A percentile compares a stretch with the other conserved stretches of the same genome.
These are phyloP conservation scores for Cichlasoma orientale DNA, from an alignment of 2,797 vertebrate genomes.

Conservation along the genomic window DNA sequence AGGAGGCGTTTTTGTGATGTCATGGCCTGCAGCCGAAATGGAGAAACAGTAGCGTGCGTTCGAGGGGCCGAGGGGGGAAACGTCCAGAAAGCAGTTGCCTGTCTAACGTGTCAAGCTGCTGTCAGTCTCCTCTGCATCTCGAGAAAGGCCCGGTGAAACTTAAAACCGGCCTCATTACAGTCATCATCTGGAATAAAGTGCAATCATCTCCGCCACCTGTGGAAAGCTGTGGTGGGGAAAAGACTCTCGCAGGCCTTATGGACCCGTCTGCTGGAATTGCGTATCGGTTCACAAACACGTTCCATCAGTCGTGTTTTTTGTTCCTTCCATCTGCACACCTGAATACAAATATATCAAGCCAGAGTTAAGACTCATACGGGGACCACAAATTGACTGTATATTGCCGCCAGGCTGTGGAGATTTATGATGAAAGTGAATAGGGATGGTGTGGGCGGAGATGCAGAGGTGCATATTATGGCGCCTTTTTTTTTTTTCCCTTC, in stretches of 20 bases:
- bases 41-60: slow-evolving; percentile 8
- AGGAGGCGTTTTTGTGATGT: slow-evolving; percentile 25
- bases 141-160: slow-evolving; percentile 51
- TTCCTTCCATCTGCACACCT: slow-evolving; percentile 55
- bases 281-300: slow-evolving; percentile 24
- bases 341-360: slow-evolving; percentile 42
- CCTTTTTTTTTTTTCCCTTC: slow-evolving; percentile 21
- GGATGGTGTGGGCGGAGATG: slow-evolving; percentile 59
- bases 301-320: slow-evolving; percentile 5
- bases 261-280: slow-evolving; percentile 22
- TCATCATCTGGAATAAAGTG: slow-evolving; percentile 65
- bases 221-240: slow-evolving; percentile 18
- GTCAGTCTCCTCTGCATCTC: slow-evolving; percentile 46
- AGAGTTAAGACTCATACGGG: slow-evolving; percentile 66
- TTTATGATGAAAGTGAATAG: slow-evolving; percentile 66
- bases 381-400: slow-evolving; percentile 67
- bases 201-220: slow-evolving; percentile 70
- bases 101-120: slow-evolving; percentile 47
- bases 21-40: slow-evolving; percentile 26
- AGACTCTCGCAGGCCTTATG: slow-evolving; percentile 19
- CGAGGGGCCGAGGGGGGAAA: neutral
- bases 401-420: slow-evolving; percentile 55
- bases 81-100: slow-evolving; percentile 3
- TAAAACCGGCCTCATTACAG: slow-evolving; percentile 61
- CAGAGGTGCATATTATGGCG: slow-evolving; percentile 60